Evolutionary conservation across 2,113 vertebrate species (phyloP).

Genomic region (Lasiurus borealis): DNA sequence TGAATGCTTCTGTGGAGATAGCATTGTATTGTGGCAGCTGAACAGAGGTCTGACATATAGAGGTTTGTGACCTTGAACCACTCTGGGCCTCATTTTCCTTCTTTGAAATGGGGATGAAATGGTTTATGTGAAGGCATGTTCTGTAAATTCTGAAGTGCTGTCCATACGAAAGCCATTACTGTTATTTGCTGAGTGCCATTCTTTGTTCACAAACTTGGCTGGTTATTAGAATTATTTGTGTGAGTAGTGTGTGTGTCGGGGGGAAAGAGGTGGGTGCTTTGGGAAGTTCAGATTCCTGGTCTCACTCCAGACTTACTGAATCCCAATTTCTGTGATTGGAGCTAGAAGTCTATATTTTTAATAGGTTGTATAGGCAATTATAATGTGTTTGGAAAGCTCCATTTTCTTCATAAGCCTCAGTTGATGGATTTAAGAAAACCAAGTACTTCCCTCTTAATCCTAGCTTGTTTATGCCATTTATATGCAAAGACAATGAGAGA

Average conservation of each 20-base stretch:
- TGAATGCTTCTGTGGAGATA: background rate
- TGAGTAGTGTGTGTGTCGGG: background rate
- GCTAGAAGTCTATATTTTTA: background rate
- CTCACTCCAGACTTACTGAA: background rate
- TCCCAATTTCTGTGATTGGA: background rate
- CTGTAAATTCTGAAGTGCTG: background rate
- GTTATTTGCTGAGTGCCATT: background rate
- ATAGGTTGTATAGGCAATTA: background rate
- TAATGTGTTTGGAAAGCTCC: background rate
- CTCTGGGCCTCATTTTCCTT: background rate
- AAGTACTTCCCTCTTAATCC: background rate
- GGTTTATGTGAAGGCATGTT: background rate
- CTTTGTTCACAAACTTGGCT: background rate
- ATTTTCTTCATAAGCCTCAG: background rate
- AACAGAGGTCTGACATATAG: background rate
- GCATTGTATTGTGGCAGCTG: fast-evolving
- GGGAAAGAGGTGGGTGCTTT: background rate
- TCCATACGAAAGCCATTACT: background rate
- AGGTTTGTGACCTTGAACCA: background rate
- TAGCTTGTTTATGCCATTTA: background rate
- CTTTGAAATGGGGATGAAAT: background rate
- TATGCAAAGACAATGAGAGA: background rate
- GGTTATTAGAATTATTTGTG: background rate
- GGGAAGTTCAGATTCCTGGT: background rate
- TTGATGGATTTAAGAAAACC: background rate